Base-by-base conservation (phyloP, 64 coral and sea anemone species). In the Acropora yongei region DNA sequence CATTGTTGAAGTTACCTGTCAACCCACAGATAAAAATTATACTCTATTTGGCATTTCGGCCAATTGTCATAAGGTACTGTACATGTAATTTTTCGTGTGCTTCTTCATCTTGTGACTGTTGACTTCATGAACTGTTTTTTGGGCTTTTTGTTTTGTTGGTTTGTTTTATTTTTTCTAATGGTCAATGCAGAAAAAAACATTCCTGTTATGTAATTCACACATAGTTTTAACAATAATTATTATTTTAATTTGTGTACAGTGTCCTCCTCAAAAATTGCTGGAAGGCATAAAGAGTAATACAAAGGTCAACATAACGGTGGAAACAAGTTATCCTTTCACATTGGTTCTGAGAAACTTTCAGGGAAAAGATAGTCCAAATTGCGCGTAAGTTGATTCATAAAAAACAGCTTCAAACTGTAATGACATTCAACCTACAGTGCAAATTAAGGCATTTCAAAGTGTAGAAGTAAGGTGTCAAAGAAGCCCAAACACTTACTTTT, bases 21-120 rank as follows among this genome's bases (percentile, higher is more conserved):
- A 73, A 13, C 19, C 8, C 49, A 2, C 48, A 6, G 8, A 14
- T 1, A 2, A 1, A 14, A 63, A 17, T 63, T 75, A 65, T 19
- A 75, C 44, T 53, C 49, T 91, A 2, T 69, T 74, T 44, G 89
- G 89, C 20, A 19, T 91, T n/a, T 91, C 89, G 11, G 7, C 46
- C 17, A 91, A 84, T 41, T 91, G 89, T 47, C 82, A 91, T 14
- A 46, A 77, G 89, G 89, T 91, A 75, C 1, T 11, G 60, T 55
- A 55, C 51, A 1, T 3, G 30, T 30, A 30, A 30, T 30, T 30
- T 30, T 30, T 30, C 30, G 30, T 30, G 30, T 30, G 30, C 30
- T 30, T 30, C 30, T 30, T 30, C 30, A 30, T 0, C 30, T 30
- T 30, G 30, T 30, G 30, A 30, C 30, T 30, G 30, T 30, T 30